phyloP scores from a whole-genome alignment of 2,113 vertebrate genomes.

The Microtus montanus region DNA sequence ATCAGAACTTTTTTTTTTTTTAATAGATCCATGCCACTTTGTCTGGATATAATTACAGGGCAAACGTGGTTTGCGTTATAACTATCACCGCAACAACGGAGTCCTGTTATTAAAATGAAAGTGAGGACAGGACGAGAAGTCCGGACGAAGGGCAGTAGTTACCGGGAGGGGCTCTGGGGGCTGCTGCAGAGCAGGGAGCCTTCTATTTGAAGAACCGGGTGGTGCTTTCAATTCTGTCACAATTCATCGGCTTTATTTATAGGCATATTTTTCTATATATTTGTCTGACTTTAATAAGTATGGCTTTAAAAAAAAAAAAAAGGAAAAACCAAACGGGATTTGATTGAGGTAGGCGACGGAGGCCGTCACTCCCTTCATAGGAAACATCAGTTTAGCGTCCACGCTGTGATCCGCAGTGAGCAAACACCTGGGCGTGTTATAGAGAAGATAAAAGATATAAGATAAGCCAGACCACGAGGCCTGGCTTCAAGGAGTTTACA shows the following conservation, averaged over 20 bases:
- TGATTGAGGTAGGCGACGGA: background rate
- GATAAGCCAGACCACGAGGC: no score
- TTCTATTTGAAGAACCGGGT: slow-evolving; percentile 46
- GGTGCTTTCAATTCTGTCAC: slow-evolving; percentile 27
- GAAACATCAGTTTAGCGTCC: background rate
- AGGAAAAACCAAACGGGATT: background rate
- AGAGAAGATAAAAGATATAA: background rate
- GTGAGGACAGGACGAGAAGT: background rate
- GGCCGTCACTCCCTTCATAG: background rate
- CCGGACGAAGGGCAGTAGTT: background rate
- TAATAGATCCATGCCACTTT: slow-evolving; percentile 50
- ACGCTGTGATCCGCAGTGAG: background rate
- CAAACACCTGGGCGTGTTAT: background rate
- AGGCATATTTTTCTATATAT: background rate
- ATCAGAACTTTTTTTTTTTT: slow-evolving; percentile 56
- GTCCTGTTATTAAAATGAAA: slow-evolving; percentile 65
- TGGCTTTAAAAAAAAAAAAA: background rate
- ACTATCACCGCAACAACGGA: slow-evolving; percentile 4
- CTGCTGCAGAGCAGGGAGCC: background rate
- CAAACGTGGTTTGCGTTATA: slow-evolving; percentile 36
- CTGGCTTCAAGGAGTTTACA: background rate
- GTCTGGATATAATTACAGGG: slow-evolving; percentile 37
- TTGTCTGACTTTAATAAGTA: slow-evolving; percentile 8
- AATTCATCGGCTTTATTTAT: slow-evolving; percentile 6
- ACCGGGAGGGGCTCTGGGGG: background rate